Percentiles rank a stretch among this genome's conserved stretches.
Conservation (phyloP, 1,140 invertebrate species). For the Agrypnia vestita region DNA sequence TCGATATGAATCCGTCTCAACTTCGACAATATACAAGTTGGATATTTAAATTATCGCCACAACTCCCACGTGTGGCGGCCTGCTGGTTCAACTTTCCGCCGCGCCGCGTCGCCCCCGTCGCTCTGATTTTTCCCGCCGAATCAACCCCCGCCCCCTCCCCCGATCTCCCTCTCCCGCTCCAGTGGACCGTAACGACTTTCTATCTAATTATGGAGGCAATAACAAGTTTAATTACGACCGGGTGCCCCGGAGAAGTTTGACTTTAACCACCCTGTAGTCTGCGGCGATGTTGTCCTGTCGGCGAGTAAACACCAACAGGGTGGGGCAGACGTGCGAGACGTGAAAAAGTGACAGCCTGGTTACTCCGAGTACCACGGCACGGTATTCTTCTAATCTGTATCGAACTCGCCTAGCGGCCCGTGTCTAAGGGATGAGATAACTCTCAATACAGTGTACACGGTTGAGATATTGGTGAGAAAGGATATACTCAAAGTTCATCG, state of each 20-base stretch:
- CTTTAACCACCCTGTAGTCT: conserved; percentile 36
- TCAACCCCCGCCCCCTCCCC: background rate
- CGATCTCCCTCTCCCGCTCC: conserved; percentile 23
- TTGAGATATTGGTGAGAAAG: too few species aligned
- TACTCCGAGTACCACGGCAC: too few species aligned
- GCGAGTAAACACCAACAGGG: background rate
- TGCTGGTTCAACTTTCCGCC: conserved; percentile 16
- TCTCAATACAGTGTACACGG: too few species aligned
- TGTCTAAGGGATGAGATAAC: too few species aligned
- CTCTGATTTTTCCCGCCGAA: conserved; percentile 4
- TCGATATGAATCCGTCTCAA: too few species aligned
- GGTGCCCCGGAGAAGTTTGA: conserved; percentile 56
- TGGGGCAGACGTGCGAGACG: too few species aligned
- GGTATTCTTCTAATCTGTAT: too few species aligned
- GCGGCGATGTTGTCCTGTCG: conserved; percentile 11
- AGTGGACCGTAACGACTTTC: conserved; percentile 53
- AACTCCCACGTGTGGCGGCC: background rate
- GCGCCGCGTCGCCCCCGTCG: background rate
- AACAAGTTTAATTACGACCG: conserved; percentile 60
- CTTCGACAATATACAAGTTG: too few species aligned
- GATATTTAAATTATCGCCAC: background rate
- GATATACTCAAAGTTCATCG: too few species aligned
- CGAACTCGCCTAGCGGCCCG: too few species aligned
- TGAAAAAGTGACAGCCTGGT: too few species aligned
- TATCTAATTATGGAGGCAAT: conserved; percentile 60